These are phyloP conservation scores for Onychomys torridus DNA, from an alignment of 2,797 vertebrate genomes.

Conservation along the genomic window DNA sequence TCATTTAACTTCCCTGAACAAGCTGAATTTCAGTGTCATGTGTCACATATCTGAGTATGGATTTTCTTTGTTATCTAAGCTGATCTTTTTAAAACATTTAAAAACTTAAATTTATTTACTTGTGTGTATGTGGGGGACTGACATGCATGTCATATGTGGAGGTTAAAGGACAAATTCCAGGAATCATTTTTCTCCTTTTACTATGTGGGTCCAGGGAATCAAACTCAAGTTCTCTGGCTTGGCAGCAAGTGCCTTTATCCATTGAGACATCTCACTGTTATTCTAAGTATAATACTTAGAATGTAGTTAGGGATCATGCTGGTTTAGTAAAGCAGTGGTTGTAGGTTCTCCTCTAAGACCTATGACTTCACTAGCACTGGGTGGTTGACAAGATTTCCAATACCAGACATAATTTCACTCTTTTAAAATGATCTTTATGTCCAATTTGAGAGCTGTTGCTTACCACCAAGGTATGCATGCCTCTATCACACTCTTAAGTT, in stretches of 20 bases:
- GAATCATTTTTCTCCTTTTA: neutral
- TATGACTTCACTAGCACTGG: neutral
- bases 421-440: neutral
- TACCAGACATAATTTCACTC: too few species aligned
- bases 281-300: neutral
- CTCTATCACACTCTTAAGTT: neutral
- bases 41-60: neutral
- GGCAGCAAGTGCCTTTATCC: neutral
- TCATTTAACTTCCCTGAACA: slow-evolving; percentile 50
- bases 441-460: neutral
- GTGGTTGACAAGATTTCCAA: neutral
- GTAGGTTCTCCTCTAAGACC: neutral
- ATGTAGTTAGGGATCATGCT: neutral
- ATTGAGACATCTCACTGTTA: neutral
- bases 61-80: slow-evolving; percentile 29
- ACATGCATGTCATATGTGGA: neutral
- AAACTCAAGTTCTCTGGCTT: neutral
- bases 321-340: neutral
- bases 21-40: neutral
- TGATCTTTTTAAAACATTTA: neutral
- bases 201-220: neutral
- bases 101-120: neutral
- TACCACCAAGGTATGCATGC: neutral
- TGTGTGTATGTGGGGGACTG: neutral
- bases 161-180: neutral